These are phyloP conservation scores for Campylomormyrus numenius DNA, from an alignment of 2,113 vertebrate genomes.

Conservation along the genomic window DNA sequence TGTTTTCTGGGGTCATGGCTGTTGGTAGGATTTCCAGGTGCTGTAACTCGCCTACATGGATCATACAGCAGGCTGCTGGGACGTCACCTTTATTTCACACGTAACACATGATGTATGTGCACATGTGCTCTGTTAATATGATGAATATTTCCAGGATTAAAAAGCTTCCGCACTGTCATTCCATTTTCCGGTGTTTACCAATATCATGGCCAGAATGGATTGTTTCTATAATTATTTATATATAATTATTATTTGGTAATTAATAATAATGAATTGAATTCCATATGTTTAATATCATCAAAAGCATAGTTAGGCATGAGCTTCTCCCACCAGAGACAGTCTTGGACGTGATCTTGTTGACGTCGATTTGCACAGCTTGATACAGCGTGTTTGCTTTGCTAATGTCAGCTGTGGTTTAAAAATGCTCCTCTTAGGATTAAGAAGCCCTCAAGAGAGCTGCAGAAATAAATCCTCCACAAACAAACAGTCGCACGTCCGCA, in stretches of 20 bases:
- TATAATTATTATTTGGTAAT: neutral
- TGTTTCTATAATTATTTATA: neutral
- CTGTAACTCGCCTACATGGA: neutral
- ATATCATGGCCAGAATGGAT: neutral
- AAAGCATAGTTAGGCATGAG: slow-evolving; percentile 41
- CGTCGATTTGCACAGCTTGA: slow-evolving; percentile 53
- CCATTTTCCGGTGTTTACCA: neutral
- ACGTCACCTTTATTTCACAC: slow-evolving; percentile 41
- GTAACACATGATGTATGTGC: neutral
- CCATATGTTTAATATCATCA: neutral
- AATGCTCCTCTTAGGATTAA: slow-evolving; percentile 50
- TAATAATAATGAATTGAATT: neutral
- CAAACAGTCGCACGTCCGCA: slow-evolving; percentile 26
- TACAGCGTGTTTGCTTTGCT: slow-evolving; percentile 41
- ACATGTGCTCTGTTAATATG: neutral
- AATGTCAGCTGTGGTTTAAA: slow-evolving; percentile 38
- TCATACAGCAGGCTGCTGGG: neutral
- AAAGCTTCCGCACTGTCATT: neutral
- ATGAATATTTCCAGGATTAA: neutral
- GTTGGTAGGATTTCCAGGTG: neutral
- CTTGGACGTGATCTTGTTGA: neutral
- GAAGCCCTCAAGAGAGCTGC: slow-evolving; percentile 43
- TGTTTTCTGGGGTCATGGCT: neutral
- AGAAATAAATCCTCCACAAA: slow-evolving; percentile 36
- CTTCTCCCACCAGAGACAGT: neutral